Conservation (phyloP, 2,797 vertebrate species). For the Pelodytes ibericus region DNA sequence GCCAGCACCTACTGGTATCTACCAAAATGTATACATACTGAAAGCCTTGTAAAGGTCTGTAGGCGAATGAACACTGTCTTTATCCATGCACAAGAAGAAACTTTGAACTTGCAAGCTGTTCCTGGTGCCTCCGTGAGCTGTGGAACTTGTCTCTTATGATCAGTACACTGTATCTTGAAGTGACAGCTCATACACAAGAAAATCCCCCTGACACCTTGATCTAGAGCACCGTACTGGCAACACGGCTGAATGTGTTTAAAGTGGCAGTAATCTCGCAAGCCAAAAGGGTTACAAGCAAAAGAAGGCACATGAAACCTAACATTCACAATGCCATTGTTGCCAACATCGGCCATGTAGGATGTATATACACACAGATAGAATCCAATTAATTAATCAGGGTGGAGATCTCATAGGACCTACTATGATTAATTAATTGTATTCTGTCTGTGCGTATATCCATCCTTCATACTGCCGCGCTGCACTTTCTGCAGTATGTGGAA, state of each 20-base stretch:
- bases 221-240: slow-evolving; percentile 13
- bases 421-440: too few relatives aligned
- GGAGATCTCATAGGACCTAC: too few relatives aligned
- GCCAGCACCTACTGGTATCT: background rate
- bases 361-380: too few relatives aligned
- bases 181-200: slow-evolving; percentile 29
- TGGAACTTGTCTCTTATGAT: slow-evolving; percentile 25
- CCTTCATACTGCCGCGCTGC: too few relatives aligned
- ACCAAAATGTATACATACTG: background rate
- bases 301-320: background rate
- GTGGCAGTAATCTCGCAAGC: slow-evolving; percentile 41
- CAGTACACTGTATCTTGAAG: slow-evolving; percentile 16
- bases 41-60: background rate
- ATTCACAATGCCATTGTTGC: background rate
- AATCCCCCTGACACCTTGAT: slow-evolving; percentile 12
- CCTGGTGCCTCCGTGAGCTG: background rate
- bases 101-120: background rate
- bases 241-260: slow-evolving; percentile 31
- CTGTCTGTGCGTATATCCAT: too few relatives aligned
- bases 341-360: too few relatives aligned
- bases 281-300: slow-evolving; percentile 38
- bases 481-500: too few relatives aligned
- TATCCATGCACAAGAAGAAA: background rate
- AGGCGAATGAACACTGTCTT: too few relatives aligned
- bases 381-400: too few relatives aligned